Percentiles rank a stretch among this genome's conserved stretches.
These are phyloP conservation scores for Drosophila maculinotata DNA, from an alignment of 2,888 invertebrate species.

Conservation along the genomic window DNA sequence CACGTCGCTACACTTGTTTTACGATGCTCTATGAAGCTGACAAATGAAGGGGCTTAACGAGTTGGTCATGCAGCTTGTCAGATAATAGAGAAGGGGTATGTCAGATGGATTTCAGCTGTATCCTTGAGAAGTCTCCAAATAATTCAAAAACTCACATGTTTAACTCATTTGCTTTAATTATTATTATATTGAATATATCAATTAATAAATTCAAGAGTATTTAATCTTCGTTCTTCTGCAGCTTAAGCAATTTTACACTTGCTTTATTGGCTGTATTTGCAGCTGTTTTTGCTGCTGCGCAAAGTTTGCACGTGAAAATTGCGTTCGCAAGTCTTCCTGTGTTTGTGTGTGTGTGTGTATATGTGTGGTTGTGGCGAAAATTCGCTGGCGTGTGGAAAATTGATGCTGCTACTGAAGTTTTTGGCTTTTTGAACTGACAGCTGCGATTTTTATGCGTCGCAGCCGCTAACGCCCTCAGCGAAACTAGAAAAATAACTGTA, in stretches of 20 bases:
- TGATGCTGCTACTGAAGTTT: constrained; percentile 78
- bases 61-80: constrained; percentile 9
- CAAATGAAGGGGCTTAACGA: constrained; percentile 24
- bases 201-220: constrained; percentile 43
- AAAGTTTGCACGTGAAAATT: constrained; percentile 78
- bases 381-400: constrained; percentile 69
- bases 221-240: constrained; percentile 31
- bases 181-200: background rate
- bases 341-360: constrained; percentile 27
- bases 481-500: constrained; percentile 73
- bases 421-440: constrained; percentile 80
- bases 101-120: background rate
- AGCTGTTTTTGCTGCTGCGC: constrained; percentile 35
- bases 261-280: constrained; percentile 59
- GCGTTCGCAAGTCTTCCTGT: constrained; percentile 58
- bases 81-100: background rate
- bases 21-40: constrained; percentile 29
- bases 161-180: no score
- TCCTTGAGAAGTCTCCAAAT: background rate
- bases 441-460: constrained; percentile 74
- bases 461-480: constrained; percentile 30
- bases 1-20: constrained; percentile 55
- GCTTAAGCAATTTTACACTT: constrained; percentile 36
- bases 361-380: constrained; percentile 47
- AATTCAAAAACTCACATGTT: background rate